Conservation (phyloP, 1,140 invertebrate species). For the Eriocheir sinensis region DNA sequence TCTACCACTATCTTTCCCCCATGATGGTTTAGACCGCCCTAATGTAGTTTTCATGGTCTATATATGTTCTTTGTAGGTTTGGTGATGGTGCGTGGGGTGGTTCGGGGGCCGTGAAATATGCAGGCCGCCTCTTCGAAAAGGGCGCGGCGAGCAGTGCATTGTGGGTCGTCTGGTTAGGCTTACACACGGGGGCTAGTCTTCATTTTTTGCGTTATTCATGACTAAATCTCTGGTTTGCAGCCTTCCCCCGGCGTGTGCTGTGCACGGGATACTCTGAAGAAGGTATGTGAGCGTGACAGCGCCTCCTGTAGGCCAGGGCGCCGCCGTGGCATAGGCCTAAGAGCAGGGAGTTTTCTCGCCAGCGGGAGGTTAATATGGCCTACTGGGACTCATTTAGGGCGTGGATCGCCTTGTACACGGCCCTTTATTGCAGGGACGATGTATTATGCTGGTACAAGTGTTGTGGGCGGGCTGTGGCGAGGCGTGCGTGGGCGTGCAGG, state of each 20-base stretch:
- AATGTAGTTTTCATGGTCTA: too few species aligned
- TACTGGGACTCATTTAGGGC: not conserved
- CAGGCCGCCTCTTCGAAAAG: slow-evolving; percentile 47
- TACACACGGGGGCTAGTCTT: slow-evolving; percentile 47
- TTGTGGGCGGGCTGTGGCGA: not conserved
- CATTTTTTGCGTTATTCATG: slow-evolving; percentile 67
- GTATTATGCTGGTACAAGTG: not conserved
- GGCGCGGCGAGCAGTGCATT: slow-evolving; percentile 59
- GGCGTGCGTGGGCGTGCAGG: not conserved
- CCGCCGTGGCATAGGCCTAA: not conserved
- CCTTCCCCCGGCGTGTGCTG: not conserved
- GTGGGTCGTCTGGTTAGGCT: slow-evolving; percentile 68
- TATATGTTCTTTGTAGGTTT: too few species aligned
- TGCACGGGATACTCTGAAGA: slow-evolving; percentile 44
- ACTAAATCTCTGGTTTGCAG: slow-evolving; percentile 20
- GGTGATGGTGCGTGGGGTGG: too few species aligned
- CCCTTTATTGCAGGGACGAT: not conserved
- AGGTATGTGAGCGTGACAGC: slow-evolving; percentile 55
- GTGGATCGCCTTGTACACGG: not conserved
- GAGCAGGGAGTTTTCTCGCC: not conserved
- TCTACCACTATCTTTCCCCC: not conserved
- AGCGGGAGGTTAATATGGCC: slow-evolving; percentile 12
- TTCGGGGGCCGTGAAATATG: too few species aligned
- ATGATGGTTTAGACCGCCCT: too few species aligned
- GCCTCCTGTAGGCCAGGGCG: not conserved